Evolutionary conservation across 2,888 invertebrate genomes (phyloP).

Genomic region (Dione vanillae): DNA sequence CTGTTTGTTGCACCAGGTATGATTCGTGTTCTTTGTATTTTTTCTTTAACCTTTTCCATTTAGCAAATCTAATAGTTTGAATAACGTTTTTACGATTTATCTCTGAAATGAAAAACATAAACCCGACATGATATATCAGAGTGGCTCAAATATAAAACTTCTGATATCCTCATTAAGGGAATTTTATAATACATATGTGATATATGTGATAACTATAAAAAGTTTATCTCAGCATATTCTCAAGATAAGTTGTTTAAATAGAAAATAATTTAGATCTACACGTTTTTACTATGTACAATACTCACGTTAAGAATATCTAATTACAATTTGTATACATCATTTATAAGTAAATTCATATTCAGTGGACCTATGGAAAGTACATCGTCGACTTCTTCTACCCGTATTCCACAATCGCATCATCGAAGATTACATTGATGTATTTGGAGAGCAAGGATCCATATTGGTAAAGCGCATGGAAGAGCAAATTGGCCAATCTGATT

Average conservation of each 20-base stretch:
- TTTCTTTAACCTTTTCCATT: too few species aligned
- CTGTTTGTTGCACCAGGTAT: conserved; percentile 71
- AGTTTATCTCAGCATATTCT: background rate
- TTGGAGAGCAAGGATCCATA: conserved; percentile 82
- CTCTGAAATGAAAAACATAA: too few species aligned
- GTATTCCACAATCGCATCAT: conserved; percentile 86
- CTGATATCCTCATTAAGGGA: background rate
- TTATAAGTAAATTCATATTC: conserved; percentile 42
- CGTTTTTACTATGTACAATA: background rate
- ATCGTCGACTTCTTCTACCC: conserved; percentile 85
- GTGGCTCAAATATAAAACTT: background rate
- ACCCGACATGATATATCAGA: too few species aligned
- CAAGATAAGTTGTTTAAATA: background rate
- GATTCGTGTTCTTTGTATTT: background rate
- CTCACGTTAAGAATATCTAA: too few species aligned
- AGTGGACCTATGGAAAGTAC: conserved; percentile 84
- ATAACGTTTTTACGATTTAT: too few species aligned
- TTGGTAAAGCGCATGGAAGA: conserved; percentile 74
- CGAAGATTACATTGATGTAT: conserved; percentile 85
- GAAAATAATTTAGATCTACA: background rate
- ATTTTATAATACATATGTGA: background rate
- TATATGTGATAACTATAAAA: too few species aligned
- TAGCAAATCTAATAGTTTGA: too few species aligned
- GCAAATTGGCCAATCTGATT: conserved; percentile 60
- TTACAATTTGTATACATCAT: background rate